Base-by-base conservation (phyloP, 2,797 vertebrate species). In the Myotis daubentonii region DNA sequence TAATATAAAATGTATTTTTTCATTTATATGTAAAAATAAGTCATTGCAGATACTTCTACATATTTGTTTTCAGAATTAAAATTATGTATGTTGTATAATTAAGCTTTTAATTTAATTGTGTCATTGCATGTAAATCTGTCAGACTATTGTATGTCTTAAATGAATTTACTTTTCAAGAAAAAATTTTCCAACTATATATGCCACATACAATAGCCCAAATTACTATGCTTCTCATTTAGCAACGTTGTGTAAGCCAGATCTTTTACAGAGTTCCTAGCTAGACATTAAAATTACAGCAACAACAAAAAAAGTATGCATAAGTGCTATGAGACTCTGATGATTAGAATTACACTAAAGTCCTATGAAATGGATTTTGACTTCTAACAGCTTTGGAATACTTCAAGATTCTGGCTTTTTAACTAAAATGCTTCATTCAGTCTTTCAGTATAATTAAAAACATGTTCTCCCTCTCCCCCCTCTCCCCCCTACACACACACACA, bases 381-480 rank as follows among this genome's bases (percentile, higher is more conserved):
- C 36, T 87, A 75, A 83, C 12, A 41, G 23, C 71, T 70, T 78
- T 72, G 76, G 66, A 81, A 70, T 81, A 70, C n/a, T 62, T 95
- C 1, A 88, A 4, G 22, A 82, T 82, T 70, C 71, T 92, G 25
- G 23, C 19, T 91, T 96, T 93, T 90, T 88, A 68, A 89, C 55
- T 87, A 62, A 90, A 95, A 84, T 88, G 8, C 11, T 94, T 89
- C 53, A 83, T 90, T 94, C 47, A 8, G 25, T 49, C 80, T 82
- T 89, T 60, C 33, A 57, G 3, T 68, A 74, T 80, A 75, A 94
- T 96, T 87, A 66, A 94, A 96, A 96, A 38, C 83, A 94, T 53
- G 38, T 51, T 19, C 15, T 51, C 28, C 15, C 62, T 2, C 1
- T 11, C 23, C 30, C 6, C 15, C 5, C 71, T 60, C 49, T 30